phyloP scores from a whole-genome alignment of 2,888 invertebrate genomes.

The Leucophenga maculata region DNA sequence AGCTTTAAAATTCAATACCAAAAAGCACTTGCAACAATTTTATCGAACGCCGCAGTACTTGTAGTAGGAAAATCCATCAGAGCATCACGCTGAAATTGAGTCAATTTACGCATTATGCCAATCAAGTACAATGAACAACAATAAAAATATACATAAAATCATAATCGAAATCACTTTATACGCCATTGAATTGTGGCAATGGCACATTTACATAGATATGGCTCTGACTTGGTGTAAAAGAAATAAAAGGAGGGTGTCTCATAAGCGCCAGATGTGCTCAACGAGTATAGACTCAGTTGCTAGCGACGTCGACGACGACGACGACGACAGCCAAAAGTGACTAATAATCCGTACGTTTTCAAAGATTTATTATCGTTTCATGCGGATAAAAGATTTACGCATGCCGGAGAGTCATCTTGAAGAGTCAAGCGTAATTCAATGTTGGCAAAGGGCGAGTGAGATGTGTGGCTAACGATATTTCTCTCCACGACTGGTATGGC shows the following conservation, averaged over 20 bases:
- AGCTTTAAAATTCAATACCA: neutral
- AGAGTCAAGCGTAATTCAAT: neutral
- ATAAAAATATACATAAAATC: slow-evolving; percentile 24
- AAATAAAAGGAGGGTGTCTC: neutral
- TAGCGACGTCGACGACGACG: neutral
- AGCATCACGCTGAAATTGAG: neutral
- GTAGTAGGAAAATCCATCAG: neutral
- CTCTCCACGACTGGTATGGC: too few species aligned
- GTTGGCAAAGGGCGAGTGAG: neutral
- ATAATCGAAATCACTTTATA: slow-evolving; percentile 25
- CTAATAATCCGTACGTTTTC: slow-evolving; percentile 63
- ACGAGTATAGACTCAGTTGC: neutral
- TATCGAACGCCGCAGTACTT: too few species aligned
- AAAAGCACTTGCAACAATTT: neutral
- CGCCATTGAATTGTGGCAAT: slow-evolving; percentile 2
- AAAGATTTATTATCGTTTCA: slow-evolving; percentile 63
- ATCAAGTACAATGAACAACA: slow-evolving; percentile 17
- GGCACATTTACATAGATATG: slow-evolving; percentile 7
- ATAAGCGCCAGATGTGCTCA: slow-evolving; percentile 13
- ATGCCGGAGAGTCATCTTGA: slow-evolving; percentile 38
- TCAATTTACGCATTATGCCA: slow-evolving; percentile 3
- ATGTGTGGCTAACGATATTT: too few species aligned
- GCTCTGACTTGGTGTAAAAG: too few species aligned
- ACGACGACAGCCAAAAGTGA: slow-evolving; percentile 34
- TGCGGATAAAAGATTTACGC: slow-evolving; percentile 65